Evolutionary conservation across 37 sponge, comb jelly and placozoan species (phyloP), one percentile per base, ranked within the genome.

Genomic region (Mnemiopsis leidyi): DNA sequence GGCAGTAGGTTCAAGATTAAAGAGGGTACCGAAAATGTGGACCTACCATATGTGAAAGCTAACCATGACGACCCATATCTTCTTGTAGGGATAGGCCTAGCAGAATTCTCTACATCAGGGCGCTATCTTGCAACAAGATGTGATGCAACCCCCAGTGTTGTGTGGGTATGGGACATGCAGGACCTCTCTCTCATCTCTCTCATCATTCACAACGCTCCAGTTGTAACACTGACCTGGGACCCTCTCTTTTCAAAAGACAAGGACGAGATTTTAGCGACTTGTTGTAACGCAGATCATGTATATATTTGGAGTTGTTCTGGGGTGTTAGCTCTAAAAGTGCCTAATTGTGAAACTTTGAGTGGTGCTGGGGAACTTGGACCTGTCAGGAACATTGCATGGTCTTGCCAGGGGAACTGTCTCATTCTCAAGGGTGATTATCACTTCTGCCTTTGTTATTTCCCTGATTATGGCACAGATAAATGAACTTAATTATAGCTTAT

Each of bases 11-110:
- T 79, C 21, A 36, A 2, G 7, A 79, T 79, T 7, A 35, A 36
- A 36, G 73, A 69, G 7, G 21, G 29, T 36, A 69, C 1, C 16
- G 93, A 79, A 31, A 93, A 95, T 5, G 69, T 95, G 0, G 3
- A 93, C 16, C 92, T 97, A 0, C 95, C 95, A 0, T 30, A 61
- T 33, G 34, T 95, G 9, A 96, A 94, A 93, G 96, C 95, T 18
- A 95, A 97, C 30, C 97, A 97, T 16, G 97, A 97, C 36, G 96
- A 99, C 69, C 95, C 97, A 0, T 95, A 96, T 82, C 95, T 97
- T 5, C 93, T 94, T 38, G 93, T 96, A 24, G 99, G 99, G 28
- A 95, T 99, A 7, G 97, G 95, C 0, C 36, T 75, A 0, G 93
- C 95, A 5, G 3, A 33, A 36, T 99, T 99, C 93, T 96, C 96